Evolutionary conservation across 1,140 invertebrate species (phyloP).

Genomic region (Steinernema feltiae): DNA sequence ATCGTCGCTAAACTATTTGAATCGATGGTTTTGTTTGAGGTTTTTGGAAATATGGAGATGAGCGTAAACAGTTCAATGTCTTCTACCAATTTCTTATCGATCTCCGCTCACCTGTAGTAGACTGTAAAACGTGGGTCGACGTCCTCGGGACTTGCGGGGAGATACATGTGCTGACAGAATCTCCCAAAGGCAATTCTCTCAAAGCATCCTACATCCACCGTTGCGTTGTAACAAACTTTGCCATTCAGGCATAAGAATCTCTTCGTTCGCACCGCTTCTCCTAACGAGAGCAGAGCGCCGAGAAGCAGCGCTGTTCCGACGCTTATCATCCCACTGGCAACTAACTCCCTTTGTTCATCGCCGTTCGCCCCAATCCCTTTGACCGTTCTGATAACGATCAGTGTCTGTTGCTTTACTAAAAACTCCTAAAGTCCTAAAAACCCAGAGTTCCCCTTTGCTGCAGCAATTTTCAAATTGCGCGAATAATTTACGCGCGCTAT

Average conservation of each 20-base stretch:
- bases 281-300: neutral
- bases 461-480: conserved; percentile 7
- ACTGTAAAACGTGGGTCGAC: neutral
- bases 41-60: too few relatives aligned
- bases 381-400: neutral
- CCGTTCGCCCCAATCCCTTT: neutral
- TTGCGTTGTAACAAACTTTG: neutral
- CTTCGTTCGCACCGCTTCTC: neutral
- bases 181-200: neutral
- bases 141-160: neutral
- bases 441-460: neutral
- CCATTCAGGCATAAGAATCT: neutral
- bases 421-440: too few relatives aligned
- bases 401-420: neutral
- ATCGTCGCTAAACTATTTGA: neutral
- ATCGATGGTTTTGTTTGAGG: too few relatives aligned
- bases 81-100: neutral
- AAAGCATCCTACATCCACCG: neutral
- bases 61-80: neutral
- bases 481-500: conserved; percentile 3
- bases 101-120: neutral
- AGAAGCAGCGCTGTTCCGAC: neutral
- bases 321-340: conserved; percentile 1
- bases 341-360: neutral
- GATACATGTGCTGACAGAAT: neutral